phyloP scores from a whole-genome alignment of 2,113 vertebrate genomes.

The Gadus chalcogrammus region DNA sequence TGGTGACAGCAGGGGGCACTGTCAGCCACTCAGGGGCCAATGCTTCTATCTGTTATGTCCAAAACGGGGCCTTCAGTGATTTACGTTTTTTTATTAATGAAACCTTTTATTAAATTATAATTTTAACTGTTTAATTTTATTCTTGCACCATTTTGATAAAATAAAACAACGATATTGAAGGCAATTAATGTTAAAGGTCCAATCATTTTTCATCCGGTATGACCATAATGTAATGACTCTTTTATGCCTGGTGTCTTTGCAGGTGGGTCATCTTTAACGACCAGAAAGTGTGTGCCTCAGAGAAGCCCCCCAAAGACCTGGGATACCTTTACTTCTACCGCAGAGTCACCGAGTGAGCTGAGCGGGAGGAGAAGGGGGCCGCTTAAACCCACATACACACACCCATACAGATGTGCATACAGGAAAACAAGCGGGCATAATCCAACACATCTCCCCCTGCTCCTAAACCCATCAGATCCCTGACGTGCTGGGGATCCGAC shows the following conservation, averaged over 20 bases:
- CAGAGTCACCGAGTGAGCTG: conserved; percentile 87
- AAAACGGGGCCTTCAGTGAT: too few species aligned
- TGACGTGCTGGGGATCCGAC: conserved; percentile 54
- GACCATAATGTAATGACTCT: background rate
- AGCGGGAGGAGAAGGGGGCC: conserved; percentile 28
- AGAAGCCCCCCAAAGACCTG: conserved; percentile 98
- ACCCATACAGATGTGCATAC: conserved; percentile 13
- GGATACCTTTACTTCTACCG: conserved; percentile 99
- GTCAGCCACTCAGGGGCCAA: too few species aligned
- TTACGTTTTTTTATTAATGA: too few species aligned
- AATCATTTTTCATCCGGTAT: too few species aligned
- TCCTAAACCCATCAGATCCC: conserved; percentile 46
- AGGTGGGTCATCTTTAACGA: conserved; percentile 99
- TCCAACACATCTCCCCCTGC: conserved; percentile 26
- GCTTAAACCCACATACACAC: background rate
- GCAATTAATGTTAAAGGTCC: background rate
- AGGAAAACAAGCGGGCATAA: conserved; percentile 29
- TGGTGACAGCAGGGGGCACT: too few species aligned
- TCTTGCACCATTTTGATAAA: too few species aligned
- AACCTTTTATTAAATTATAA: too few species aligned
- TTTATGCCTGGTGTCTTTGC: background rate
- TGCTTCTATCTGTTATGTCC: too few species aligned
- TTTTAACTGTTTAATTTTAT: too few species aligned
- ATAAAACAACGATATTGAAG: background rate
- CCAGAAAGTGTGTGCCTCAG: conserved; percentile 98